Evolutionary conservation across 30 jellyfish, hydroid and myxozoan species (phyloP), one percentile per base, ranked within the genome.

Genomic region (Aurelia sp.): DNA sequence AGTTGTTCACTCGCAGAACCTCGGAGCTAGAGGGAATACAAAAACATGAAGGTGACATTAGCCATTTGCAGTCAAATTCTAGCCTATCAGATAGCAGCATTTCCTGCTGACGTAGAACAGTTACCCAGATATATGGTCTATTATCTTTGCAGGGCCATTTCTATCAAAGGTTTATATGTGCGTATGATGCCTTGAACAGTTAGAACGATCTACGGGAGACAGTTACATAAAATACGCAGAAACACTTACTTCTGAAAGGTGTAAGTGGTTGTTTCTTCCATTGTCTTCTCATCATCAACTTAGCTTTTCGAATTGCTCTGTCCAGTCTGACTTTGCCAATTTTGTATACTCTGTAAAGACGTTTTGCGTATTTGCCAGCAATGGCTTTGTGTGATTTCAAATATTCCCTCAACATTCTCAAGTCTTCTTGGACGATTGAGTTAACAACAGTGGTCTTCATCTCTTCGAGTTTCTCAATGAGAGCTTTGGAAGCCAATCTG

Each of bases 201-300:
- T 9, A 44, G 10, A 44, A 10, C 3, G 8, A 44, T 10, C 55
- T 6, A 44, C 3, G 55, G 17, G 55, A 44, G 55, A 5, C 15
- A 44, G 10, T 2, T 44, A 0, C 3, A 44, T 1, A 44, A 7
- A 44, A 9, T 44, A 0, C 19, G 6, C 21, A 22, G 59, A 55
- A 33, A 74, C 17, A 74, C 96, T 60, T 78, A 87, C 96, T 71
- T 77, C 64, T 60, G 86, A 18, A 76, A 6, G 96, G 96, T n/a
- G 73, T 21, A 0, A 53, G 62, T 55, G 86, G 90, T 27, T 40
- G 90, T 18, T 61, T 63, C 23, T 66, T 48, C 85, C 66, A 68
- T 62, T 53, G 66, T 66, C 44, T 51, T 18, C 82, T 57, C 53
- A 71, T 63, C 76, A 67, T 68, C 51, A 33, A 35, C 96, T 87